These are phyloP conservation scores for Hiodon alosoides DNA, from an alignment of 2,113 vertebrate species.

Conservation along the genomic window DNA sequence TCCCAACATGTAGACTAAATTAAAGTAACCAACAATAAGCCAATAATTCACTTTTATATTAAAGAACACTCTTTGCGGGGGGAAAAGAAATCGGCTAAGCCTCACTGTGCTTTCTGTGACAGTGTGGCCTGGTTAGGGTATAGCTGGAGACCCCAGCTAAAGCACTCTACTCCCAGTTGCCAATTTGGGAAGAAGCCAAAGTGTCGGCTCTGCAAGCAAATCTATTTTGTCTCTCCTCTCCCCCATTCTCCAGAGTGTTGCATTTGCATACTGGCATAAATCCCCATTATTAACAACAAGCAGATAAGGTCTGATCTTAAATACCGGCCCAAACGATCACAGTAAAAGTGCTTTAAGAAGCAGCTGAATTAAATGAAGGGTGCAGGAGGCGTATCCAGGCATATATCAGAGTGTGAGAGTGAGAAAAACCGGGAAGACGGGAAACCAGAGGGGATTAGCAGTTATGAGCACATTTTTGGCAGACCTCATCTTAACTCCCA, in stretches of 20 bases:
- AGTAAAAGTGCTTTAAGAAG: background rate
- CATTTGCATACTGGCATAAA: background rate
- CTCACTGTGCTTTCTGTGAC: background rate
- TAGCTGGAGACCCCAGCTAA: too few species aligned
- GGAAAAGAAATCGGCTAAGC: background rate
- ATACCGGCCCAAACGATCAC: background rate
- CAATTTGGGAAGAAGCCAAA: background rate
- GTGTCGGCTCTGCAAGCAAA: background rate
- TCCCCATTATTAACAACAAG: conserved; percentile 1
- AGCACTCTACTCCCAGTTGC: background rate
- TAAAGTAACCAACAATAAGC: too few species aligned
- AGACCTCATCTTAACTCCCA: conserved; percentile 9
- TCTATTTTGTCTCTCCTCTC: background rate
- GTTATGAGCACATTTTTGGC: conserved; percentile 8
- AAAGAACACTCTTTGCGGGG: too few species aligned
- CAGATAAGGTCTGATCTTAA: conserved; percentile 2
- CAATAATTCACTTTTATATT: too few species aligned
- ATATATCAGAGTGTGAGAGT: too few species aligned
- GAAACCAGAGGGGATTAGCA: background rate
- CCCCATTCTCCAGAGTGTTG: background rate
- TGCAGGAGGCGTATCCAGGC: background rate
- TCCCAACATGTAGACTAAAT: too few species aligned
- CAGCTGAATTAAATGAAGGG: background rate
- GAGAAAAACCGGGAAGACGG: background rate
- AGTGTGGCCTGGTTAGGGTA: conserved; percentile 8